phyloP scores from a whole-genome alignment of 2,797 vertebrate genomes.

The Gastrophryne carolinensis region DNA sequence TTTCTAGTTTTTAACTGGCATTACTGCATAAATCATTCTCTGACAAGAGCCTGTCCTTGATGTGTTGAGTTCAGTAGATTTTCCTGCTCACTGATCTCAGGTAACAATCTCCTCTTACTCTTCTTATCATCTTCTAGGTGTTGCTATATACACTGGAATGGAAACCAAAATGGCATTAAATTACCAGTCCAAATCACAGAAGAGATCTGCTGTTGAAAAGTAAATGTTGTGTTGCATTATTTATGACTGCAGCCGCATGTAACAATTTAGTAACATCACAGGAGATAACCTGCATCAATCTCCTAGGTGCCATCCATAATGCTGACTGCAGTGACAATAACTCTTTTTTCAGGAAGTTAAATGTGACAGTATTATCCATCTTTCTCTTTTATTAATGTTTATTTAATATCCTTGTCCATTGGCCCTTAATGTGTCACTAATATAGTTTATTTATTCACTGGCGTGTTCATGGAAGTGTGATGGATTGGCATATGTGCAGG shows the following conservation, averaged over 20 bases:
- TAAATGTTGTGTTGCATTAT: constrained; percentile 62
- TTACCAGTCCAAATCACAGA: constrained; percentile 95
- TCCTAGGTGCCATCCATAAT: too few species aligned
- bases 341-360: too few species aligned
- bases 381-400: too few species aligned
- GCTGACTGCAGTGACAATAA: too few species aligned
- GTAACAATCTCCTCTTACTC: constrained; percentile 9
- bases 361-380: too few species aligned
- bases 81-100: constrained; percentile 5
- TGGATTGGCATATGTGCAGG: too few species aligned
- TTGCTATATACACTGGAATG: constrained; percentile 97
- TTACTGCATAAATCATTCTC: not conserved
- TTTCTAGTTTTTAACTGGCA: not conserved
- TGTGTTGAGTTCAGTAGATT: not conserved
- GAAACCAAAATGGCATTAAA: constrained; percentile 98
- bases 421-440: too few species aligned
- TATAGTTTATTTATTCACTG: too few species aligned
- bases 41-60: not conserved
- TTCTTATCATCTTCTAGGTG: constrained; percentile 69
- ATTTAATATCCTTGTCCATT: too few species aligned
- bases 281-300: not conserved
- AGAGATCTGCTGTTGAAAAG: constrained; percentile 96
- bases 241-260: not conserved
- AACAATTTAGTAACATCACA: not conserved
- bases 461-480: too few species aligned